Evolutionary conservation across 2,113 vertebrate genomes (phyloP).

Genomic region (Nothoprocta perdicaria): DNA sequence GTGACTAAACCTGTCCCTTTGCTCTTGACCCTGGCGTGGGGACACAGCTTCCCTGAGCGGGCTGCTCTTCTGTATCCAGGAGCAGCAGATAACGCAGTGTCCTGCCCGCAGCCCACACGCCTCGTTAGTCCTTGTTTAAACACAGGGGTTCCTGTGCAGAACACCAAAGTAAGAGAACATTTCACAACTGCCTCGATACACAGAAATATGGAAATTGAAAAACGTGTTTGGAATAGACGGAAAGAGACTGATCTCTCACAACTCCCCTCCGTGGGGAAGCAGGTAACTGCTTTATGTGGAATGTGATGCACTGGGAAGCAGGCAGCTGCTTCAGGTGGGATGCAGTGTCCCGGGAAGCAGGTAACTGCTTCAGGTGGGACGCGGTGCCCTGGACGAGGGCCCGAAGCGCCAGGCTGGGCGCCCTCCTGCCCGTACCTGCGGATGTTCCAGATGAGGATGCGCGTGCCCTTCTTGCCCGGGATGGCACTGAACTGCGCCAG

Average conservation of each 20-base stretch:
- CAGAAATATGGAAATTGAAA: not conserved
- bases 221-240: not conserved
- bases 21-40: not conserved
- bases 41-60: not conserved
- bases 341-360: too few species aligned
- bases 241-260: not conserved
- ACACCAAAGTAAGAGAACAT: not conserved
- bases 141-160: not conserved
- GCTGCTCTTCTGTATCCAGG: not conserved
- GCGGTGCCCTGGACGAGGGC: too few species aligned
- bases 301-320: too few species aligned
- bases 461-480: constrained; percentile 83
- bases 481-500: constrained; percentile 81
- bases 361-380: too few species aligned
- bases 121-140: not conserved
- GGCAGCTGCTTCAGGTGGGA: too few species aligned
- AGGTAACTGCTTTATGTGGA: too few species aligned
- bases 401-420: not conserved
- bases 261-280: too few species aligned
- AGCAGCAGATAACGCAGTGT: not conserved
- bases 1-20: not conserved
- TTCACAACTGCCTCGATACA: not conserved
- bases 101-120: not conserved
- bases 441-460: constrained; percentile 87
- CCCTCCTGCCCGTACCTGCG: constrained; percentile 72